phyloP scores from a whole-genome alignment of 1,140 invertebrate species.

The Periplaneta americana region DNA sequence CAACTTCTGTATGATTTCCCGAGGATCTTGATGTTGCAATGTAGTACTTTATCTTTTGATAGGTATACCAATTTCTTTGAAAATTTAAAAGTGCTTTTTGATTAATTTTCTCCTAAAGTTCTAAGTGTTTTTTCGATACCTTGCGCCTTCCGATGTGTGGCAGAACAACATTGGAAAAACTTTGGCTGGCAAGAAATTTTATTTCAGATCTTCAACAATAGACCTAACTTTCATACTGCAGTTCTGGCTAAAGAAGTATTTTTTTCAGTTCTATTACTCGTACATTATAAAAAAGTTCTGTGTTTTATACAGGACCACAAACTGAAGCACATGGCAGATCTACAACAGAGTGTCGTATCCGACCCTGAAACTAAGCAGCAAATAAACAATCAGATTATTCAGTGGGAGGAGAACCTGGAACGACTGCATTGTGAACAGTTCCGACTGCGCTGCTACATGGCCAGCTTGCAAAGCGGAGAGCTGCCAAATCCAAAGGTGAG shows the following conservation, averaged over 20 bases:
- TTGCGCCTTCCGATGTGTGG: too few species aligned
- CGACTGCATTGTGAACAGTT: conserved; percentile 96
- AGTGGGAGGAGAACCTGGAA: conserved; percentile 96
- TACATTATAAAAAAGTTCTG: neutral
- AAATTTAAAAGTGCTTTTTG: too few species aligned
- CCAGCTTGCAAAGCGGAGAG: conserved; percentile 91
- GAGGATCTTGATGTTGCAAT: too few species aligned
- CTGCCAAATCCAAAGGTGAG: conserved; percentile 95
- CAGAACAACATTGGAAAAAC: too few species aligned
- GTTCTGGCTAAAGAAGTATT: neutral
- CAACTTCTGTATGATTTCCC: too few species aligned
- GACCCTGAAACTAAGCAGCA: conserved; percentile 87
- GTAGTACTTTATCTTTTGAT: too few species aligned
- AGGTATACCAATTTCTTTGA: too few species aligned
- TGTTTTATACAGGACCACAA: conserved; percentile 77
- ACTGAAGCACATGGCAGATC: conserved; percentile 95
- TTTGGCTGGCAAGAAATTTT: too few species aligned
- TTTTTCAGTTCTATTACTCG: neutral
- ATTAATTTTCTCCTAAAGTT: too few species aligned
- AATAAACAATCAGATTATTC: conserved; percentile 86
- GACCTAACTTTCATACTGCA: too few species aligned
- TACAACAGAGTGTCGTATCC: conserved; percentile 90
- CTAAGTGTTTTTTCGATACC: too few species aligned
- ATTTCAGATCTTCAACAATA: too few species aligned
- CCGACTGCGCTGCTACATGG: conserved; percentile 92